Evolutionary conservation across 2,113 vertebrate species (phyloP), one percentile per base, ranked within the genome.

Genomic region (Oryzias melastigma): DNA sequence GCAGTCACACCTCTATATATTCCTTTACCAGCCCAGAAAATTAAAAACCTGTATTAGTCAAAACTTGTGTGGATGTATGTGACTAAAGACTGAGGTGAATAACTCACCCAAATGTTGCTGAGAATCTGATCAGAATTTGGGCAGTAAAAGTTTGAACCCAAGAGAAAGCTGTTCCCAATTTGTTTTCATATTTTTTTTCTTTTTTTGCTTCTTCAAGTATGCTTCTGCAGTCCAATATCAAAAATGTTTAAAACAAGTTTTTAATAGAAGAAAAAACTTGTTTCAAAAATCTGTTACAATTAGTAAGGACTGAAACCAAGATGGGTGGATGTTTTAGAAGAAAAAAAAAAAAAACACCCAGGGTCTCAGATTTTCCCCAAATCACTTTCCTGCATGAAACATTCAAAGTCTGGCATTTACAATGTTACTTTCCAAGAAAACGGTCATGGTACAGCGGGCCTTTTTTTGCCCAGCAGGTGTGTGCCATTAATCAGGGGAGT

Each of bases 401-500:
- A 16, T 48, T 69, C 18, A 73, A 71, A 49, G 68, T 71, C 49
- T 27, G 4, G 40, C 24, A 58, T 51, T 62, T 46, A 62, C 67
- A 12, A 61, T 44, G 45, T 27, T 49, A 50, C 60, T 62, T 68
- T 50, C 68, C 50, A 62, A 19, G n/a, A 68, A 62, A 45, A 47
- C 5, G 25, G 52, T 67, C 60, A 49, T 56, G 64, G 35, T 25
- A 46, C 55, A 52, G 51, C 50, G 13, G 49, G 60, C 60, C 10
- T 35, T 60, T 7, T 58, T 35, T n/a, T 3, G 16, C 53, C 67
- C 71, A 51, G 74, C 68, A 73, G 75, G 79, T 75, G 65, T 57
- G 57, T 52, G 58, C 78, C 72, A 85, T 87, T 83, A 65, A 84
- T 88, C 85, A 87, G 71, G 50, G 65, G 73, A 74, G 58, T 63